These are phyloP conservation scores for Myotis myotis DNA, from an alignment of 2,797 vertebrate genomes.

Conservation along the genomic window DNA sequence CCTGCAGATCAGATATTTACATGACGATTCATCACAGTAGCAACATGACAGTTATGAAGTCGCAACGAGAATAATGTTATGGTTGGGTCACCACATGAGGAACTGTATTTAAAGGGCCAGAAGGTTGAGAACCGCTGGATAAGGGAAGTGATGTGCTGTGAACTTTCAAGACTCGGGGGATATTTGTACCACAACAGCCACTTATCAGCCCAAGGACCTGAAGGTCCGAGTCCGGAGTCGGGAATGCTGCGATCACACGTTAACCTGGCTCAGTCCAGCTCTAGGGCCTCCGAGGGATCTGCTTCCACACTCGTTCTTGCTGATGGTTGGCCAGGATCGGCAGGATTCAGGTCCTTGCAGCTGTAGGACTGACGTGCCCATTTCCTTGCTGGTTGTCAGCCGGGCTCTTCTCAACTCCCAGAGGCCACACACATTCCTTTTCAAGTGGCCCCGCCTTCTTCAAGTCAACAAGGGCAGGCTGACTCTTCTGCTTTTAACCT, in stretches of 20 bases:
- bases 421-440: background rate
- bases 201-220: background rate
- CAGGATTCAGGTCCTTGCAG: background rate
- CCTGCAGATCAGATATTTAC: too few species aligned
- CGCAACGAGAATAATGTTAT: too few species aligned
- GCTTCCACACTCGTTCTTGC: background rate
- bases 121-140: too few species aligned
- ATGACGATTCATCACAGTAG: too few species aligned
- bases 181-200: background rate
- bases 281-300: background rate
- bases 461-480: background rate
- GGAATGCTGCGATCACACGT: background rate
- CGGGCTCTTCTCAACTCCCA: background rate
- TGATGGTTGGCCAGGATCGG: background rate
- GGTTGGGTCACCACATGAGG: too few species aligned
- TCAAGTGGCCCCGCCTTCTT: background rate
- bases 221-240: background rate
- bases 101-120: too few species aligned
- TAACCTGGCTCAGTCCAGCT: background rate
- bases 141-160: background rate
- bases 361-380: rapidly evolving
- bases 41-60: too few species aligned
- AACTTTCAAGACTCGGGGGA: background rate
- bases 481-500: background rate
- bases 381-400: background rate